Conservation (phyloP, 2,888 invertebrate genomes). For the Adineta ricciae region DNA sequence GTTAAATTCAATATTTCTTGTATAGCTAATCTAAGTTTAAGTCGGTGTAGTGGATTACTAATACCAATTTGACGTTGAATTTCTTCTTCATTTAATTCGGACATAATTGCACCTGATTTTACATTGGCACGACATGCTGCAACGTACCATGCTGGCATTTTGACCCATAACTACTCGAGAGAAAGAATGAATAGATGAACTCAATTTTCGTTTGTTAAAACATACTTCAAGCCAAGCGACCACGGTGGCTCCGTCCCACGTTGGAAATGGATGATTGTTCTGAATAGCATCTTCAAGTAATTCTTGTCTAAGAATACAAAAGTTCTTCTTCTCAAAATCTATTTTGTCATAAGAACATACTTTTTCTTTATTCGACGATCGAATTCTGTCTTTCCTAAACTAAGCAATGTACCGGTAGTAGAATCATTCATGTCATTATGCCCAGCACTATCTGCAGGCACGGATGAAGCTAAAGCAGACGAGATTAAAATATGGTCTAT, state of each 20-base stretch:
- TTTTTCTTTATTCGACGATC: constrained; percentile 78
- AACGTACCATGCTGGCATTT: constrained; percentile 97
- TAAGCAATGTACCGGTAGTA: constrained; percentile 34
- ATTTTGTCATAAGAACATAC: constrained; percentile 50
- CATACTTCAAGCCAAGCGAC: constrained; percentile 85
- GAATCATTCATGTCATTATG: not conserved
- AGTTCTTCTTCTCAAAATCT: too few relatives aligned
- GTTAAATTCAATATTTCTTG: constrained; percentile 95
- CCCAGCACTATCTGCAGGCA: not conserved
- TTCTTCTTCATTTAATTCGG: constrained; percentile 94
- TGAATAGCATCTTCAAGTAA: constrained; percentile 96
- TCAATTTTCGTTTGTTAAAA: not conserved
- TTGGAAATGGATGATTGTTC: constrained; percentile 92
- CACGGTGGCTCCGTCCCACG: constrained; percentile 99
- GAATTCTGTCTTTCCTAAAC: constrained; percentile 54
- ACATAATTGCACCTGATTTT: constrained; percentile 99
- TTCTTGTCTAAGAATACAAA: constrained; percentile 63
- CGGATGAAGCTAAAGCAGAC: too few relatives aligned
- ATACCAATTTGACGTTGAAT: constrained; percentile 95
- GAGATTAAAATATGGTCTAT: too few relatives aligned
- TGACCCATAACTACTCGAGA: constrained; percentile 71
- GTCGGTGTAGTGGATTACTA: constrained; percentile 70
- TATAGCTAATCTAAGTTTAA: constrained; percentile 89
- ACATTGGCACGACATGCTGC: constrained; percentile 98
- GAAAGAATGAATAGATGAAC: not conserved